Percentiles rank a stretch among this genome's conserved stretches.
These are phyloP conservation scores for Apamea sordens DNA, from an alignment of 2,888 invertebrate species.

Conservation along the genomic window DNA sequence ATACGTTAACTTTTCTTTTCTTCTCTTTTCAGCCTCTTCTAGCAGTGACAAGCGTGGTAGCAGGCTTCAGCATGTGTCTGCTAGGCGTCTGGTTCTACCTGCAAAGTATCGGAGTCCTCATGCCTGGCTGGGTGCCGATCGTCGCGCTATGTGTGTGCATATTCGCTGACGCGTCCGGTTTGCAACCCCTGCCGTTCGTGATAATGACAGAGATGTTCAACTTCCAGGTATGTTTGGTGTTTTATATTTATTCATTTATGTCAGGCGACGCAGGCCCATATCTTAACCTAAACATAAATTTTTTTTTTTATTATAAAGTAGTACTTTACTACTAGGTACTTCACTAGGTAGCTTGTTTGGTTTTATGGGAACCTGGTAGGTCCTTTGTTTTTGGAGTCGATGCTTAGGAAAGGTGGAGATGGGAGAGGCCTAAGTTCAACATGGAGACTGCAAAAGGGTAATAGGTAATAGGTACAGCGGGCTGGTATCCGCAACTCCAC, in stretches of 20 bases:
- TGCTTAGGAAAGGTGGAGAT: no score
- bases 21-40: conserved; percentile 81
- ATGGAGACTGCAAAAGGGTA: no score
- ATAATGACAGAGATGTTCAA: conserved; percentile 89
- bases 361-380: conserved; percentile 14
- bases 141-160: conserved; percentile 82
- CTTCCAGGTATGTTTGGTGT: conserved; percentile 79
- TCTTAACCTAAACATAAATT: no score
- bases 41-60: conserved; percentile 83
- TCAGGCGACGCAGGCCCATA: no score
- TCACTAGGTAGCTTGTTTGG: no score
- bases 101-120: conserved; percentile 72
- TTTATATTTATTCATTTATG: no score
- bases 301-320: no score
- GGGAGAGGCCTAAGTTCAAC: no score
- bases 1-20: not conserved
- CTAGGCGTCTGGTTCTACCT: conserved; percentile 87
- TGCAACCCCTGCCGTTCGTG: conserved; percentile 86
- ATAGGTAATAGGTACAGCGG: no score
- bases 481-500: no score
- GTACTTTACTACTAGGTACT: no score
- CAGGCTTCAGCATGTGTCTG: conserved; percentile 85
- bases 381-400: not conserved
- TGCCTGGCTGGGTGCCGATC: conserved; percentile 87
- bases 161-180: conserved; percentile 84